Evolutionary conservation across 1,140 invertebrate genomes (phyloP).

Genomic region (Cardiocondyla obscurior): DNA sequence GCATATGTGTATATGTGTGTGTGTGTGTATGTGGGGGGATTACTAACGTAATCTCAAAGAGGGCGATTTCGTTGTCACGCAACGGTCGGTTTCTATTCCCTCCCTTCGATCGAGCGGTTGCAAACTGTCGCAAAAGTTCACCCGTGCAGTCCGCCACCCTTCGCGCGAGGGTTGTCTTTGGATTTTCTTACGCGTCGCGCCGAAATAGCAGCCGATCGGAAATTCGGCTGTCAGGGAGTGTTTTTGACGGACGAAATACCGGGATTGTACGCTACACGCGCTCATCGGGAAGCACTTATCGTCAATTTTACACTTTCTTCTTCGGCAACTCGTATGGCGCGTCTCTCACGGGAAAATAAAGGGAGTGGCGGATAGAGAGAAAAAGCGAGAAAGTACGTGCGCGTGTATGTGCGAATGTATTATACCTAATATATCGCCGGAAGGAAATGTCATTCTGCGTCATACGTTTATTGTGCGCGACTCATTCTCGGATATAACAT

Average conservation of each 20-base stretch:
- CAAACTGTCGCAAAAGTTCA: neutral
- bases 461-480: neutral
- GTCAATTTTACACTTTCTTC: neutral
- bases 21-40: too few relatives aligned
- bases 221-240: too few relatives aligned
- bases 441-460: neutral
- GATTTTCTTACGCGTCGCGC: too few relatives aligned
- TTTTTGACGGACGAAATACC: neutral
- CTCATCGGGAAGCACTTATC: too few relatives aligned
- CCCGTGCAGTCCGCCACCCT: neutral
- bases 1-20: too few relatives aligned
- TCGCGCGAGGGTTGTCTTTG: neutral
- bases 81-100: conserved; percentile 59
- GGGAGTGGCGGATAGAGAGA: too few relatives aligned
- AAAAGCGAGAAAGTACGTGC: too few relatives aligned
- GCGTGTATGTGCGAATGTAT: too few relatives aligned
- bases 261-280: too few relatives aligned
- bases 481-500: neutral
- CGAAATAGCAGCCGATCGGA: too few relatives aligned
- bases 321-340: neutral
- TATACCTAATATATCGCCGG: neutral
- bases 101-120: conserved; percentile 35
- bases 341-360: neutral
- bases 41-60: conserved; percentile 45
- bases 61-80: conserved; percentile 60